Evolutionary conservation across 1,140 invertebrate genomes (phyloP), one percentile per base, ranked within the genome.

Genomic region (Drosophila malerkotliana): DNA sequence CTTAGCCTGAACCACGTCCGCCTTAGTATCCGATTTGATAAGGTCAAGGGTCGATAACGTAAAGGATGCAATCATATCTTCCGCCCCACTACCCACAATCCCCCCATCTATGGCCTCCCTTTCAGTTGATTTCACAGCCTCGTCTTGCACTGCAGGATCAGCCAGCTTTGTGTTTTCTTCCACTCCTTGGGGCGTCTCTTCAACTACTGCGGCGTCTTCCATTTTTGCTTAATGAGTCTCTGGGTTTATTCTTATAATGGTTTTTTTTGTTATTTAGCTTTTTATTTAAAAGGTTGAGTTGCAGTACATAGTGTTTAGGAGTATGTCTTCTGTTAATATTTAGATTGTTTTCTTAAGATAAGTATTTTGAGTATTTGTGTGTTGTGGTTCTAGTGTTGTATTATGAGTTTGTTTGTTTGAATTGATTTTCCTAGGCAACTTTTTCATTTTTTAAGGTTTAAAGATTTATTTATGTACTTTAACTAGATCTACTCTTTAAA

Each of bases 311-410:
- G 32, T 45, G 18, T 18, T 32, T 54, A 37, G 12, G 4, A 12
- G 12, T 48, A 10, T 12, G 7, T 26, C 5, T 67, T 39, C 57
- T 37, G 41, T 39, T 5, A 26, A 15, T 66, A 41, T 48, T 67
- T 34, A 21, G 28, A 14, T 71, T 18, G 37, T 15, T 37, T 37
- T 30, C n/a, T 34, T 37, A 34, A 9, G 9, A 9, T 10, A 34
- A 34, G 21, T 28, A 28, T 28, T 28, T 28, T 6, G 26, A 52
- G 24, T 49, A 63, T 24, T 39, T 48, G 58, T 66, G 63, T 67
- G n/a, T 45, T 51, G 32, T 26, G 37, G 14, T 12, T 18, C 1
- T 9, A 10, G 63, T 67, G 59, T 64, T 30, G 61, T 48, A 18
- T 24, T 37, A 12, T 67, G 49, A 48, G 32, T 21, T 3, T 24